Base-by-base conservation (phyloP, 1,140 invertebrate species). In the Eueides isabella region DNA sequence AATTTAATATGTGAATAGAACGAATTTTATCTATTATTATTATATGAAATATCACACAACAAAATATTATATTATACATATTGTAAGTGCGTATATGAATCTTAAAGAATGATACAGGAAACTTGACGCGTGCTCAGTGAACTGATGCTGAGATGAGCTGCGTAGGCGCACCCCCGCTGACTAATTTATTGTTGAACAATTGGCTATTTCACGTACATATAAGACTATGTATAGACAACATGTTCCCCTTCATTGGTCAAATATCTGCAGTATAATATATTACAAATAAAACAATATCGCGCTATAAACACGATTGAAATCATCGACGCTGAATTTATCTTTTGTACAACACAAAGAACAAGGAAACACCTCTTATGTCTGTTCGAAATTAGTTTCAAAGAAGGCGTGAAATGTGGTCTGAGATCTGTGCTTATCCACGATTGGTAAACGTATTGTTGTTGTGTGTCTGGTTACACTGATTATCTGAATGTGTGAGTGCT, bases 121-220 rank as follows among this genome's bases (percentile, higher is more conserved):
- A 83, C 78, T 67, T 63, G 79, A 75, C 86, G 86, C 88, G 87
- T 90, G 90, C 87, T 83, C 85, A 76, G 80, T 90, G 78, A 89
- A 83, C 79, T 87, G 86, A 87, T 88, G 85, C 82, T 65, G 78
- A 87, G 88, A 92, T 90, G 85, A 89, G 80, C 81, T 71, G 84
- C 82, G 90, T 92, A 84, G 90, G 90, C 84, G 88, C 86, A 86
- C 84, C 88, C 85, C 85, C 84, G 82, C 83, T 67, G 75, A 66
- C 73, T 85, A 77, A 80, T 89, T 91, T 75, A 79, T 78, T 84
- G 80, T 82, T 74, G 67, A 80, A 85, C 84, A 89, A 83, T 86
- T 86, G 74, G 63, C 72, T 80, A 67, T 72, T 68, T 67, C 73
- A 69, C 64, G 23, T 69, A 64, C 38, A 67, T 65, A 79, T 72